These are phyloP conservation scores for Galaxias olidus DNA, from an alignment of 2,797 vertebrate species.

Conservation along the genomic window DNA sequence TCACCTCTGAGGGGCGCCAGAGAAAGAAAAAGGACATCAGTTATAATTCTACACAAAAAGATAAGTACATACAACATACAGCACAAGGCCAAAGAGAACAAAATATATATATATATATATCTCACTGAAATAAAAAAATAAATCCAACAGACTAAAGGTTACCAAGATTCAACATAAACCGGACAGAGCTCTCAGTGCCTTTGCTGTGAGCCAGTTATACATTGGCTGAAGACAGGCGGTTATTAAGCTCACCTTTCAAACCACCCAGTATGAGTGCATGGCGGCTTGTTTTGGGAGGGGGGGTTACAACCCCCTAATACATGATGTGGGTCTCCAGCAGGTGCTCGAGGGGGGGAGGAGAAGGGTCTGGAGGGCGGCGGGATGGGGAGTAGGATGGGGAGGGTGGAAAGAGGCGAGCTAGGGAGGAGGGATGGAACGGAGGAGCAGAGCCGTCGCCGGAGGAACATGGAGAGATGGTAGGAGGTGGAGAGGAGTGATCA, in stretches of 20 bases:
- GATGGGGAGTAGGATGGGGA: constrained; percentile 27
- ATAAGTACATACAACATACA: too few relatives aligned
- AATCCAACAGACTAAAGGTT: too few relatives aligned
- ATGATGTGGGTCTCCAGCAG: constrained; percentile 33
- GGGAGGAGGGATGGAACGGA: constrained; percentile 53
- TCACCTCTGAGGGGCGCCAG: constrained; percentile 82
- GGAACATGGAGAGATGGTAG: constrained; percentile 48
- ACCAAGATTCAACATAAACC: too few relatives aligned
- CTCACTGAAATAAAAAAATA: too few relatives aligned
- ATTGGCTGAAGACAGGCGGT: not conserved
- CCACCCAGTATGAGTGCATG: constrained; percentile 41
- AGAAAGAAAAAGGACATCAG: constrained; percentile 15
- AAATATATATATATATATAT: too few relatives aligned
- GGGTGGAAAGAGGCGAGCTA: constrained; percentile 14
- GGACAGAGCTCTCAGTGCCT: too few relatives aligned
- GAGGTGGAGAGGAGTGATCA: constrained; percentile 52
- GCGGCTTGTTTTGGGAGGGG: constrained; percentile 45
- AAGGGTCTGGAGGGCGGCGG: constrained; percentile 37
- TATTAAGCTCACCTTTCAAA: constrained; percentile 56
- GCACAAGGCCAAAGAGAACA: too few relatives aligned
- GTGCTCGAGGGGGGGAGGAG: constrained; percentile 24
- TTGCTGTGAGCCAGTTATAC: too few relatives aligned
- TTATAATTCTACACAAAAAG: too few relatives aligned
- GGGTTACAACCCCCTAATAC: constrained; percentile 39
- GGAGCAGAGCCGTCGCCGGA: constrained; percentile 54